Conservation (phyloP, 37 sponge, comb jelly and placozoan species). For the Oscarella lobularis region DNA sequence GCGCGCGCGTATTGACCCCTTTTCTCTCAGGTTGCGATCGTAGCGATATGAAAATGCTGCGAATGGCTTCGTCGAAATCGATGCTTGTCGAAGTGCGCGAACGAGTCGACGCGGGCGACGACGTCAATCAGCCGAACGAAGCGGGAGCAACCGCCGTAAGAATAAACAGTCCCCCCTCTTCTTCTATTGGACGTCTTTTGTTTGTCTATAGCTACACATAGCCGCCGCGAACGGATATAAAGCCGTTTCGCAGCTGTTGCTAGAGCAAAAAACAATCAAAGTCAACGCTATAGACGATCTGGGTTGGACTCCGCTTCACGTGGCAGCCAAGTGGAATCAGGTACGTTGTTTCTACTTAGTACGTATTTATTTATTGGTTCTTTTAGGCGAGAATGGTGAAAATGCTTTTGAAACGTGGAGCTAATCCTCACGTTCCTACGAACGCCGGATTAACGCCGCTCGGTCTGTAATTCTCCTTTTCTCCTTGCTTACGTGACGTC, state of each 20-base stretch:
- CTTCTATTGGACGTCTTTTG: background rate
- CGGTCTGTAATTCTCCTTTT: too few species aligned
- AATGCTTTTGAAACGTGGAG: slow-evolving; percentile 31
- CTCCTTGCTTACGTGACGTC: too few species aligned
- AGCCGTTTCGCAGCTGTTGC: slow-evolving; percentile 31
- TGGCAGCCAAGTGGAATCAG: slow-evolving; percentile 69
- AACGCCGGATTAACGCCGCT: too few species aligned
- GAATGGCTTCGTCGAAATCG: slow-evolving; percentile 20
- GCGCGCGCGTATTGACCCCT: too few species aligned
- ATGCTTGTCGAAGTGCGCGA: slow-evolving; percentile 40
- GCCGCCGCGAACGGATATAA: slow-evolving; percentile 72
- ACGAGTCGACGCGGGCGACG: background rate
- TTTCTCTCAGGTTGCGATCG: slow-evolving; percentile 32
- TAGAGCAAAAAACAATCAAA: slow-evolving; percentile 5
- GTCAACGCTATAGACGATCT: slow-evolving; percentile 37
- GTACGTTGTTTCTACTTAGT: slow-evolving; percentile 21
- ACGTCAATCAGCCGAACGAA: slow-evolving; percentile 16
- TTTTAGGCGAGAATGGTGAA: slow-evolving; percentile 33
- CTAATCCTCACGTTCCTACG: slow-evolving; percentile 26
- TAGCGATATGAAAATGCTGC: slow-evolving; percentile 23
- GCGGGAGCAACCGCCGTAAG: too few species aligned
- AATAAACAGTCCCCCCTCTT: background rate
- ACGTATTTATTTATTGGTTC: background rate
- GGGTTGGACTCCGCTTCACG: slow-evolving; percentile 59
- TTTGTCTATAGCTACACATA: slow-evolving; percentile 42